Percentiles rank a stretch among this genome's conserved stretches.
Conservation (phyloP, 2,888 invertebrate species). For the Heteromyza rotundicornis region DNA sequence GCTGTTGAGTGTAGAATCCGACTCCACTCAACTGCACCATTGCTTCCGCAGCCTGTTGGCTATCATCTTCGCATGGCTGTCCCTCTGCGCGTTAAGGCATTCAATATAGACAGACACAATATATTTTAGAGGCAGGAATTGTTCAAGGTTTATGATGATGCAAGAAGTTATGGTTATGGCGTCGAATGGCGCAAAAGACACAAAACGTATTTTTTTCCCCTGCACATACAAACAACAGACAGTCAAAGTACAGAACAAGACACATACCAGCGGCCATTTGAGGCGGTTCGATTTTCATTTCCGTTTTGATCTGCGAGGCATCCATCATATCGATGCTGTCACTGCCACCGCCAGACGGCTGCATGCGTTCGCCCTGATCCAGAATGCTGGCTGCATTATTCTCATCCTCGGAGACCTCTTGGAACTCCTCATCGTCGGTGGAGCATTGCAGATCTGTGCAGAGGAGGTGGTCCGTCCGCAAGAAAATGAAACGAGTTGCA, state of each 20-base stretch:
- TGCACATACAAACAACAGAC: conserved; percentile 27
- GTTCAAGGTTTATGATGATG: no score
- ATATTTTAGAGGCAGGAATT: no score
- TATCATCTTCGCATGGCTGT: conserved; percentile 67
- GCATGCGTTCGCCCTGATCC: conserved; percentile 59
- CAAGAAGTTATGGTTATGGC: no score
- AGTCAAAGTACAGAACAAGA: conserved; percentile 28
- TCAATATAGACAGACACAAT: neutral
- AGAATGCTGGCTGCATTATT: conserved; percentile 63
- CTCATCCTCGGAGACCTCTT: conserved; percentile 67
- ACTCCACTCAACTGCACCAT: conserved; percentile 76
- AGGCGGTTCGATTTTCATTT: conserved; percentile 49
- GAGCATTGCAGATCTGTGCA: conserved; percentile 72
- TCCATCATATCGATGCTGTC: conserved; percentile 47
- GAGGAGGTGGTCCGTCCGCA: no score
- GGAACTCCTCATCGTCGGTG: conserved; percentile 73
- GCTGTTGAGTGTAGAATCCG: conserved; percentile 68
- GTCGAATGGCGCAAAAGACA: conserved; percentile 29
- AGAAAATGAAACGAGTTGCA: no score
- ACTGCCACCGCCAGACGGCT: conserved; percentile 32
- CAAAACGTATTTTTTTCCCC: conserved; percentile 34
- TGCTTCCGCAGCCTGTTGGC: conserved; percentile 77
- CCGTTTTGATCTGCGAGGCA: conserved; percentile 50
- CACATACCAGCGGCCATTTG: conserved; percentile 47
- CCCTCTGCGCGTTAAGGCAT: conserved; percentile 44